Evolutionary conservation across 2,113 vertebrate genomes (phyloP).

Genomic region (Nibea albiflora): DNA sequence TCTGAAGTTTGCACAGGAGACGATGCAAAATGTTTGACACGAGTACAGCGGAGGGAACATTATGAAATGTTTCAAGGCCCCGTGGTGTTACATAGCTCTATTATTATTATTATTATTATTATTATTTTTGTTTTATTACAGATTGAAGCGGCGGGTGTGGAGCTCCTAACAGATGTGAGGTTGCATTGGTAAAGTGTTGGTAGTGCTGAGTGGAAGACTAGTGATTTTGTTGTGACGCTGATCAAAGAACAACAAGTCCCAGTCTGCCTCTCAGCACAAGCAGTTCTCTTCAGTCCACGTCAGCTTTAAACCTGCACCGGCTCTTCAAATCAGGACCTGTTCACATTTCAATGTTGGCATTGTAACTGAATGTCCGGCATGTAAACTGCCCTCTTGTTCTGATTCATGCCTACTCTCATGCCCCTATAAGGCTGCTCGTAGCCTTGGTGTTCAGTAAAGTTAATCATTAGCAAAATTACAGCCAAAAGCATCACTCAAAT

Average conservation of each 20-base stretch:
- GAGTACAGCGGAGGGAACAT: neutral
- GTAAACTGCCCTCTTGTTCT: slow-evolving; percentile 17
- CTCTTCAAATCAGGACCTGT: slow-evolving; percentile 10
- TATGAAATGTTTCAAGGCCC: neutral
- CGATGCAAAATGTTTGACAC: slow-evolving; percentile 20
- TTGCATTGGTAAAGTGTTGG: slow-evolving; percentile 52
- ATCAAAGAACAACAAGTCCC: slow-evolving; percentile 83
- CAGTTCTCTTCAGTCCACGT: slow-evolving; percentile 60
- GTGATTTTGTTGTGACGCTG: slow-evolving; percentile 84
- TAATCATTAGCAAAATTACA: slow-evolving; percentile 44
- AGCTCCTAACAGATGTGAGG: slow-evolving; percentile 3
- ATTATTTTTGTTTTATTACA: slow-evolving; percentile 35
- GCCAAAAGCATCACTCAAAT: slow-evolving; percentile 45
- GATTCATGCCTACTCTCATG: slow-evolving; percentile 8
- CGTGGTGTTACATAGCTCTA: slow-evolving; percentile 26
- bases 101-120: neutral
- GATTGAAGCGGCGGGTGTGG: slow-evolving; percentile 41
- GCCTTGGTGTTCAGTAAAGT: slow-evolving; percentile 10
- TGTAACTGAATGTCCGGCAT: slow-evolving; percentile 12
- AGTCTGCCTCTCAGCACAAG: slow-evolving; percentile 81
- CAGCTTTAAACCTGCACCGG: slow-evolving; percentile 32
- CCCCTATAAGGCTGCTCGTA: slow-evolving; percentile 2
- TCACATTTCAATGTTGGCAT: slow-evolving; percentile 3
- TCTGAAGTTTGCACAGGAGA: slow-evolving; percentile 7
- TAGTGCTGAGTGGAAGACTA: slow-evolving; percentile 81